Base-by-base conservation (phyloP, 1,140 invertebrate species). In the Papilio xuthus region DNA sequence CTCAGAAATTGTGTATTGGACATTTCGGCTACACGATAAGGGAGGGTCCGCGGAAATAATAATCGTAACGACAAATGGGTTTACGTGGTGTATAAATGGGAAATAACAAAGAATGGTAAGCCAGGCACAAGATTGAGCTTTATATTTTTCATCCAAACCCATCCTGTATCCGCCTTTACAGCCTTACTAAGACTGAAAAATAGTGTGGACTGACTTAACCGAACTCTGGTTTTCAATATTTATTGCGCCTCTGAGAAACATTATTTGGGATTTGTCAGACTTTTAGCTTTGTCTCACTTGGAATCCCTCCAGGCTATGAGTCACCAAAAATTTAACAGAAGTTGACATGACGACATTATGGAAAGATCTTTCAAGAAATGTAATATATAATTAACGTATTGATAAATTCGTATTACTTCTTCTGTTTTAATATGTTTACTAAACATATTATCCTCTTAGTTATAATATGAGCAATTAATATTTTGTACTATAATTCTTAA, bases 401-500 rank as follows among this genome's bases (percentile, higher is more conserved):
- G 32, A 37, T 37, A 6, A 37, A 37, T 37, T 37, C 32, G 32
- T 37, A 7, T 37, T 37, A 37, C 32, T 37, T 37, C 4, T 37
- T 37, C 32, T 37, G 32, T 37, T 37, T 4, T 37, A 37, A 37
- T 37, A 37, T 6, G 32, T 37, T 37, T 37, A 37, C 32, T 37
- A 37, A 37, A 50, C 47, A 50, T 50, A 50, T 28, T 67, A 28
- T 67, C 32, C 60, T 67, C 12, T 32, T 67, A 15, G 26, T 15
- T 28, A 28, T 32, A 28, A 67, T 67, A 67, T 28, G 28, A 67
- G 60, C 60, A 67, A 67, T 67, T 67, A 67, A 28, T 67, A 67
- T 67, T 67, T 28, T 18, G 60, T 67, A 67, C 60, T 67, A 67
- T 28, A 28, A 67, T 67, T 67, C 26, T 32, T 67, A 67, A 67